Conservation (phyloP, 2,113 vertebrate genomes). For the Oxyruncus cristatus region DNA sequence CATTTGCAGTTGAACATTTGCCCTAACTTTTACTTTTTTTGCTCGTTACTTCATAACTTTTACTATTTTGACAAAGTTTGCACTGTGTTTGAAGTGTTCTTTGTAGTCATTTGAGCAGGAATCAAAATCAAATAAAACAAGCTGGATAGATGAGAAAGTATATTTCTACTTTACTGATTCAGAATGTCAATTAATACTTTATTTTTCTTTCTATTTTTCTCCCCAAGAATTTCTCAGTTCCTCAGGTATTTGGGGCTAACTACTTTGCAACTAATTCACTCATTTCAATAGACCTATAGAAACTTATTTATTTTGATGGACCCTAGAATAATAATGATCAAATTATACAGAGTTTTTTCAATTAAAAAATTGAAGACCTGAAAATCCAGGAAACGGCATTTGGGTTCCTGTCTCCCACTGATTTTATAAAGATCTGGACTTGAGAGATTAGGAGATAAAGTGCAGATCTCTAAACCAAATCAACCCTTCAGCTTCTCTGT, state of each 20-base stretch:
- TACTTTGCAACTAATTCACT: not conserved
- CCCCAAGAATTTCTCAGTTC: not conserved
- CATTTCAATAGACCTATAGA: not conserved
- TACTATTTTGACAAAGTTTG: not conserved
- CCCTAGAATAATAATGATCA: not conserved
- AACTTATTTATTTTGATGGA: not conserved
- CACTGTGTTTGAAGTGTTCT: not conserved
- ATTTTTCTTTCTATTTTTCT: not conserved
- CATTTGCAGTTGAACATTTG: not conserved
- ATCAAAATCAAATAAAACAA: not conserved
- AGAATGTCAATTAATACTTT: not conserved
- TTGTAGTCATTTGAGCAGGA: not conserved
- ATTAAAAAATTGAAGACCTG: not conserved
- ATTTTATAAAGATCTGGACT: not conserved
- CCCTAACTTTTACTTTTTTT: not conserved
- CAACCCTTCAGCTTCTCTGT: not conserved
- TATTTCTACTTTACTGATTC: not conserved
- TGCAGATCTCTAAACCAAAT: not conserved
- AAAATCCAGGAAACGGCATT: not conserved
- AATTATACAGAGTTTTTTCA: not conserved
- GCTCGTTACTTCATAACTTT: not conserved
- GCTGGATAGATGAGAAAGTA: not conserved
- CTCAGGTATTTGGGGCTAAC: not conserved
- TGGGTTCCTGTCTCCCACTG: not conserved
- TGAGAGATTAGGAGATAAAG: not conserved